These are phyloP conservation scores for Parazoanthus atlanticus DNA, from an alignment of 92 coral and sea anemone species.

Conservation along the genomic window DNA sequence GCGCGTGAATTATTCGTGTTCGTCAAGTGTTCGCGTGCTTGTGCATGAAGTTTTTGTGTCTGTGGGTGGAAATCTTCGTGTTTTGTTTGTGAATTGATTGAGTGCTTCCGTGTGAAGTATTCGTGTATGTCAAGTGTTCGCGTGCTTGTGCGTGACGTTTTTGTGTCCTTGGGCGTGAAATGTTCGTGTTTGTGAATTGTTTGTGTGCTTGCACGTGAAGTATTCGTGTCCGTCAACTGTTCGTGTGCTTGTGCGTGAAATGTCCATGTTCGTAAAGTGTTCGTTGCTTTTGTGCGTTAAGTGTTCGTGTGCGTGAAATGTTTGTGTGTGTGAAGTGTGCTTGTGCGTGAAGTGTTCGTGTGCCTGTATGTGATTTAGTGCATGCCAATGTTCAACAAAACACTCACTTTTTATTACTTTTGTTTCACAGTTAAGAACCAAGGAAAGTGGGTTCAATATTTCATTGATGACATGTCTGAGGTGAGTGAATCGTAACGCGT, in stretches of 20 bases:
- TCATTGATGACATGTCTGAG: constrained; percentile 94
- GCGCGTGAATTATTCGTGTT: no score
- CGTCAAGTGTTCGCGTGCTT: background rate
- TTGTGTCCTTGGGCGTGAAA: background rate
- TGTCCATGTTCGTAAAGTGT: background rate
- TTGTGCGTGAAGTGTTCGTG: background rate
- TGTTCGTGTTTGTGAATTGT: background rate
- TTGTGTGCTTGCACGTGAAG: no score
- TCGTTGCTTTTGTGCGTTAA: background rate
- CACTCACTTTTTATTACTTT: background rate
- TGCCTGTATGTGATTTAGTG: background rate
- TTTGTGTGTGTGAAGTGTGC: background rate
- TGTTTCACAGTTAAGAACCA: constrained; percentile 84
- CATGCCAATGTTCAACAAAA: background rate
- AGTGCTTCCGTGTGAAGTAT: no score
- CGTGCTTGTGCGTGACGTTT: no score
- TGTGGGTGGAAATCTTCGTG: no score
- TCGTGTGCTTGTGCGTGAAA: background rate
- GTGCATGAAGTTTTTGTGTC: background rate
- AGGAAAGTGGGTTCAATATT: constrained; percentile 97
- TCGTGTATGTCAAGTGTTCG: background rate
- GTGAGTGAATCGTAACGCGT: constrained; percentile 48
- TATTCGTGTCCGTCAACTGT: no score
- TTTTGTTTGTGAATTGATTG: no score
- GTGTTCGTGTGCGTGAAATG: background rate